Percentiles rank a stretch among this genome's conserved stretches.
Evolutionary conservation across 2,888 invertebrate genomes (phyloP).

Genomic region (Aphodius sticticus): DNA sequence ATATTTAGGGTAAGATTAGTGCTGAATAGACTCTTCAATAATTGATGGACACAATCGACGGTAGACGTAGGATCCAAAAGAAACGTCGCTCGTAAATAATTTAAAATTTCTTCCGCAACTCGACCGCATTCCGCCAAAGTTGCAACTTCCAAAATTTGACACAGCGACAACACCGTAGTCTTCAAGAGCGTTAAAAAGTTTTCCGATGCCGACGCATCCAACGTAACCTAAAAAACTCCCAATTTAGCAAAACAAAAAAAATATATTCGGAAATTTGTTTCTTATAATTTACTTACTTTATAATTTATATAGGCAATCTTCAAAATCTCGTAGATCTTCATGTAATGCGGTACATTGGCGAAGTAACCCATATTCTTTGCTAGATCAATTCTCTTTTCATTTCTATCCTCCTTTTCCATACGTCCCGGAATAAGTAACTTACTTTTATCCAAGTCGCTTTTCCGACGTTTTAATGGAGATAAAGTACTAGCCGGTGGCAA

Average conservation of each 20-base stretch:
- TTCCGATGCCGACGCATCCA: slow-evolving; percentile 79
- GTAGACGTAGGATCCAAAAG: slow-evolving; percentile 73
- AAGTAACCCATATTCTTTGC: slow-evolving; percentile 67
- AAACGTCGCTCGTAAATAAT: slow-evolving; percentile 77
- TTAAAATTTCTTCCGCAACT: slow-evolving; percentile 81
- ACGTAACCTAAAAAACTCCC: slow-evolving; percentile 70
- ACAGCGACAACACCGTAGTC: slow-evolving; percentile 70
- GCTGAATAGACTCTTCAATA: slow-evolving; percentile 78
- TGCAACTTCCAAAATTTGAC: slow-evolving; percentile 74
- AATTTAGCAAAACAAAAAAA: slow-evolving; percentile 24
- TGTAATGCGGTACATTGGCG: slow-evolving; percentile 78
- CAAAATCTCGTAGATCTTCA: slow-evolving; percentile 83
- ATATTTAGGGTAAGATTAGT: slow-evolving; percentile 68
- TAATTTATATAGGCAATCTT: slow-evolving; percentile 87
- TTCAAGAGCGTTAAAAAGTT: slow-evolving; percentile 74
- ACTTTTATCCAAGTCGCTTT: slow-evolving; percentile 57
- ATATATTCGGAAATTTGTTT: background rate
- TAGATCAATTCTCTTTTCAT: slow-evolving; percentile 51
- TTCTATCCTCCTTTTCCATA: slow-evolving; percentile 53
- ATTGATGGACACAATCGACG: slow-evolving; percentile 79
- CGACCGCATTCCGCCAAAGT: slow-evolving; percentile 75
- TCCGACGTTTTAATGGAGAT: slow-evolving; percentile 60
- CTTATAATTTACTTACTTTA: slow-evolving; percentile 66
- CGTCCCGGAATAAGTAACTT: slow-evolving; percentile 46
- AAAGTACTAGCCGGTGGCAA: slow-evolving; percentile 58